These are phyloP conservation scores for Tetragnatha versicolor DNA, from an alignment of 1,140 invertebrate genomes.

Conservation along the genomic window DNA sequence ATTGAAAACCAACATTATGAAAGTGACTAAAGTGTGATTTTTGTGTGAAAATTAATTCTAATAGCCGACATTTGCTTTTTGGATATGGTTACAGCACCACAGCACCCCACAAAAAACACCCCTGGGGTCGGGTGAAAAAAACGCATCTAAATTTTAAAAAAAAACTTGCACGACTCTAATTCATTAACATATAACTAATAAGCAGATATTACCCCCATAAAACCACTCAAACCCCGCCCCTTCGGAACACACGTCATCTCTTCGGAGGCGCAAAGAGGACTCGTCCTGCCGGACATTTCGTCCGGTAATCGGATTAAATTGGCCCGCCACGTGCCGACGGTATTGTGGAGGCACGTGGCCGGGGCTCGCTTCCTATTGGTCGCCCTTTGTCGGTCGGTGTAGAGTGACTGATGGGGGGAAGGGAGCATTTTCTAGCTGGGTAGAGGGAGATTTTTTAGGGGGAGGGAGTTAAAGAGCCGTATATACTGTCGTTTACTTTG, in stretches of 20 bases:
- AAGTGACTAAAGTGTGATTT: no score
- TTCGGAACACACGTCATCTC: constrained; percentile 2
- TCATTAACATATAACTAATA: no score
- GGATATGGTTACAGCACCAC: no score
- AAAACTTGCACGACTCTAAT: no score
- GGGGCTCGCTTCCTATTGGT: constrained; percentile 45
- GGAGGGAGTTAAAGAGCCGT: neutral
- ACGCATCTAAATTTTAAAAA: no score
- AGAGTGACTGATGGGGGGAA: neutral
- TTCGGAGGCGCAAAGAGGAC: no score
- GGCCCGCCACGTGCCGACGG: constrained; percentile 43
- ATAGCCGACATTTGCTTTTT: no score
- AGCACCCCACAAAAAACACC: no score
- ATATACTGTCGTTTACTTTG: neutral
- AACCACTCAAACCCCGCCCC: neutral
- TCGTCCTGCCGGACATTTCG: constrained; percentile 48
- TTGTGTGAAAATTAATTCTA: no score
- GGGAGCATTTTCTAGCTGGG: neutral
- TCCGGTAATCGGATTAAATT: constrained; percentile 48
- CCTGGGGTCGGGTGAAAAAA: no score
- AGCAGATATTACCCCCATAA: neutral
- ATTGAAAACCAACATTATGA: no score
- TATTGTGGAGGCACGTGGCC: constrained; percentile 42
- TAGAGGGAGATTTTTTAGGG: neutral
- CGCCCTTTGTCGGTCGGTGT: neutral